phyloP scores from a whole-genome alignment of 37 sponge, comb jelly and placozoan species.

The Geodia barretti region DNA sequence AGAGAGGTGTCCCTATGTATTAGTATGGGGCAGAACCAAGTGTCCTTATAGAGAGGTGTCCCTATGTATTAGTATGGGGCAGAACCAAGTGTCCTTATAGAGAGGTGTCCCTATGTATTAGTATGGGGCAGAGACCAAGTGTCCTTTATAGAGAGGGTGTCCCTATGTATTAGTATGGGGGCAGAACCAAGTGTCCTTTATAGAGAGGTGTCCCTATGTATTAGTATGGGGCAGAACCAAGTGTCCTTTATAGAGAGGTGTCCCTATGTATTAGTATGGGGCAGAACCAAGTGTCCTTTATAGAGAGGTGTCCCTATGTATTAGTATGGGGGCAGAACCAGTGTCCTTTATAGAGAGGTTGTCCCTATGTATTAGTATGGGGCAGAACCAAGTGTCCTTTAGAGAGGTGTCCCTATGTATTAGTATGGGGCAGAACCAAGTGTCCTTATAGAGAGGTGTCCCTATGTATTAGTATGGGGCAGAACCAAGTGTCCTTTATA shows the following conservation, averaged over 20 bases:
- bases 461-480: too few relatives aligned
- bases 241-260: background rate
- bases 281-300: background rate
- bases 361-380: background rate
- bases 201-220: background rate
- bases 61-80: too few relatives aligned
- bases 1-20: too few relatives aligned
- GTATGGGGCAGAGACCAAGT: conserved; percentile 56
- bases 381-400: background rate
- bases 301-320: background rate
- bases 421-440: too few relatives aligned
- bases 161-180: background rate
- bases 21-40: too few relatives aligned
- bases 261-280: background rate
- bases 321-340: background rate
- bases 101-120: too few relatives aligned
- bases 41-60: too few relatives aligned
- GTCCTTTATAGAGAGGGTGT: too few relatives aligned
- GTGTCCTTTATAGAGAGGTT: background rate
- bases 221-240: background rate
- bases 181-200: too few relatives aligned
- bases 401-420: background rate
- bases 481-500: too few relatives aligned
- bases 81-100: too few relatives aligned
- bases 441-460: background rate